Conservation (phyloP, 2,888 invertebrate species). For the Leptogaster cylindrica region DNA sequence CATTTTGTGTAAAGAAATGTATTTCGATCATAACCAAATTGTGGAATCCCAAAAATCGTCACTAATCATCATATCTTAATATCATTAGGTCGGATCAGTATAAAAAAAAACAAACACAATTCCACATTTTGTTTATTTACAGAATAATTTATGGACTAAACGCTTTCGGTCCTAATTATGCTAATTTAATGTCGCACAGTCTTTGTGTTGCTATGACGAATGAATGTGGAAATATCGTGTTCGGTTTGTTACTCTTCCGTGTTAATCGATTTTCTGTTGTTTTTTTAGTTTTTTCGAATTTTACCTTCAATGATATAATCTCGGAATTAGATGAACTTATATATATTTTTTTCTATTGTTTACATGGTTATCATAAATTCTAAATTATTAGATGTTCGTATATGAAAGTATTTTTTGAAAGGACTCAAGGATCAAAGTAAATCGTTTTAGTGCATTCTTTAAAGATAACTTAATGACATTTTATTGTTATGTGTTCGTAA, state of each 20-base stretch:
- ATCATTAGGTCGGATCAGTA: background rate
- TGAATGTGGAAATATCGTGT: background rate
- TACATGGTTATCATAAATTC: no score
- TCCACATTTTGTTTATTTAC: background rate
- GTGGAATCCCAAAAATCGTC: background rate
- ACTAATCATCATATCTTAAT: slow-evolving; percentile 8
- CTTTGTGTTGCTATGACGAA: background rate
- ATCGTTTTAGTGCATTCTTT: no score
- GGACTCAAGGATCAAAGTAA: no score
- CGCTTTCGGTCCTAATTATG: slow-evolving; percentile 12
- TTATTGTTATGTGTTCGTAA: no score
- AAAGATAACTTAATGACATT: no score
- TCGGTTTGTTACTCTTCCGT: background rate
- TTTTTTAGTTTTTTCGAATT: no score
- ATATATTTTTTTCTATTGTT: no score
- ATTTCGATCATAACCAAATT: background rate
- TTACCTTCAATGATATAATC: no score
- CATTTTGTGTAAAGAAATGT: slow-evolving; percentile 1
- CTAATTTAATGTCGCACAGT: background rate
- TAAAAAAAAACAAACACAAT: no score
- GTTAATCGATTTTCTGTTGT: slow-evolving; percentile 29
- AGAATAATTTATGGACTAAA: slow-evolving; percentile 11
- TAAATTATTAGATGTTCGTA: no score
- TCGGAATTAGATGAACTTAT: no score
- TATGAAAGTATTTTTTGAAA: no score